Conservation (phyloP, 2,888 invertebrate species). For the Phanerotoma sp. region DNA sequence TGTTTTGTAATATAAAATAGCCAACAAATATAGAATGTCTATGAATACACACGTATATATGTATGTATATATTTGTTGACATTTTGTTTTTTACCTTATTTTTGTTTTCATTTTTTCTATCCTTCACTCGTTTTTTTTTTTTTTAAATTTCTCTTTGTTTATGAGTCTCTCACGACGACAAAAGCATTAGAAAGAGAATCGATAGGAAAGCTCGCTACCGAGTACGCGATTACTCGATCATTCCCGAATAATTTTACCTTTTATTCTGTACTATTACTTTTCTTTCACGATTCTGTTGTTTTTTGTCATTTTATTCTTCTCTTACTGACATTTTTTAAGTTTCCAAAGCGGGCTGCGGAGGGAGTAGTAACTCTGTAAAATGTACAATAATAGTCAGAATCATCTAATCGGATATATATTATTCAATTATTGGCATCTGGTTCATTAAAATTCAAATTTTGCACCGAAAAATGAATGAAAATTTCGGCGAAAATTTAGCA, state of each 20-base stretch:
- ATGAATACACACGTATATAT: no score
- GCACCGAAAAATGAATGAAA: no score
- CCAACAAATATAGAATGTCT: no score
- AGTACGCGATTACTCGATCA: conserved; percentile 19
- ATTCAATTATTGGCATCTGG: no score
- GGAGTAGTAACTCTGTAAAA: no score
- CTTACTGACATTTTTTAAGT: no score
- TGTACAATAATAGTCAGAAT: no score
- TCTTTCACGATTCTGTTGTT: background rate
- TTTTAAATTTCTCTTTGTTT: conserved; percentile 7
- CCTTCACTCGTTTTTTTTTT: conserved; percentile 5
- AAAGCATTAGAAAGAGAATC: background rate
- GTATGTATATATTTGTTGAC: background rate
- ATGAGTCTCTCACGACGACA: conserved; percentile 5
- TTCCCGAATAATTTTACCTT: conserved; percentile 10
- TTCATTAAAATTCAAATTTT: no score
- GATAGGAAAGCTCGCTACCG: background rate
- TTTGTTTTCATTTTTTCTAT: background rate
- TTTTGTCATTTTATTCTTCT: background rate
- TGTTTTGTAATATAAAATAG: no score
- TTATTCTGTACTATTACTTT: background rate
- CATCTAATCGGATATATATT: no score
- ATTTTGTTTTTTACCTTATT: background rate
- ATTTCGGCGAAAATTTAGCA: no score
- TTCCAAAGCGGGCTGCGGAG: no score